Conservation (phyloP, 2,888 invertebrate species). For the Mythimna pallens region DNA sequence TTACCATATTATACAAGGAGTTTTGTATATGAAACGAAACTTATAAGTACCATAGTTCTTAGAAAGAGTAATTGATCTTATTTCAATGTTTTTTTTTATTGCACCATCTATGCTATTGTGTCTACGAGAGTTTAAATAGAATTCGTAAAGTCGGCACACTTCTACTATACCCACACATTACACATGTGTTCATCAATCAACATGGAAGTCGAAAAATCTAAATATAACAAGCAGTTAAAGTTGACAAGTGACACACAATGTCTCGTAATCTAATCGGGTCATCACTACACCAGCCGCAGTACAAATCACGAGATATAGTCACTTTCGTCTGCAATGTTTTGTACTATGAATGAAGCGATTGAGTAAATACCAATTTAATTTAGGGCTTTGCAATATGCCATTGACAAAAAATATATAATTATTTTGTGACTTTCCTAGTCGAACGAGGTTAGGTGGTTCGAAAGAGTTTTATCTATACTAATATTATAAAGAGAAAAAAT, state of each 20-base stretch:
- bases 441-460: neutral
- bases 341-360: conserved; percentile 15
- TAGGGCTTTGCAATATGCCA: neutral
- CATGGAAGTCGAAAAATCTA: conserved; percentile 67
- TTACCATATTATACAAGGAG: neutral
- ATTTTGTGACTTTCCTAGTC: neutral
- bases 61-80: conserved; percentile 5
- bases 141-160: conserved; percentile 13
- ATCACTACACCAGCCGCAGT: conserved; percentile 69
- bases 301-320: conserved; percentile 64
- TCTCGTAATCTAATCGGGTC: conserved; percentile 83
- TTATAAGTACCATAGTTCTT: neutral
- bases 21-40: neutral
- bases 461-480: neutral
- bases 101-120: neutral
- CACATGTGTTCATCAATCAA: conserved; percentile 57
- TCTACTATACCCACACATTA: conserved; percentile 27
- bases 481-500: too few species aligned
- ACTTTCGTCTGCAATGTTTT: conserved; percentile 35
- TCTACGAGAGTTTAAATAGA: conserved; percentile 1
- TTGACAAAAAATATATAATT: neutral
- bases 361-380: neutral
- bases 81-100: neutral
- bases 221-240: conserved; percentile 73
- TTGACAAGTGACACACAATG: conserved; percentile 85